A percentile compares a stretch with the other conserved stretches of the same genome.
These are phyloP conservation scores for Odontesthes bonariensis DNA, from an alignment of 2,113 vertebrate species.

Conservation along the genomic window DNA sequence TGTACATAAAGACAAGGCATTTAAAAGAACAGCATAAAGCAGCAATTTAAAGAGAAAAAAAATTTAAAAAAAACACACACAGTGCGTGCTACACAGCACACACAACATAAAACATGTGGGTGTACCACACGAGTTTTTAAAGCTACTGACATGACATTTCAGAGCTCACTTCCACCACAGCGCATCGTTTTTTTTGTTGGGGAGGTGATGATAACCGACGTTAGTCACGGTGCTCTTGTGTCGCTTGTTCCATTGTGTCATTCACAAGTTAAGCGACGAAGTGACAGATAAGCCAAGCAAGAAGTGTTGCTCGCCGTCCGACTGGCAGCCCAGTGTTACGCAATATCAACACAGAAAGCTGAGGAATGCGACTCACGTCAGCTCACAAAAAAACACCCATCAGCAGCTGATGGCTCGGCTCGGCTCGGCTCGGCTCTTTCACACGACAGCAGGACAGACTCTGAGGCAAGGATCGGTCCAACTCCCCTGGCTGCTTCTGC, in stretches of 20 bases:
- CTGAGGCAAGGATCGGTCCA: constrained; percentile 11
- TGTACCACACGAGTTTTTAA: not conserved
- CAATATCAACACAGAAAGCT: constrained; percentile 80
- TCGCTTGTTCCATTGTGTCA: constrained; percentile 38
- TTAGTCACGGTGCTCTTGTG: not conserved
- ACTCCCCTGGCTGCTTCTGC: not conserved
- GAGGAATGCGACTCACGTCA: constrained; percentile 79
- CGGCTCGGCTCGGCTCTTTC: constrained; percentile 22
- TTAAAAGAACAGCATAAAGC: too few relatives aligned
- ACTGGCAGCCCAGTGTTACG: constrained; percentile 69
- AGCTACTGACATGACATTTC: not conserved
- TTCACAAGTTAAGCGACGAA: constrained; percentile 37
- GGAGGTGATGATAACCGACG: too few relatives aligned
- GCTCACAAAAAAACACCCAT: constrained; percentile 42
- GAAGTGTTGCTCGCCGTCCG: constrained; percentile 41
- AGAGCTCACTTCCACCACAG: constrained; percentile 2
- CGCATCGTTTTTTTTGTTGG: not conserved
- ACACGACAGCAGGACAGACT: not conserved
- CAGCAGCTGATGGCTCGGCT: constrained; percentile 32
- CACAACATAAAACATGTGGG: constrained; percentile 7
- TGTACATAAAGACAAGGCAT: too few relatives aligned
- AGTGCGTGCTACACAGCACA: constrained; percentile 5
- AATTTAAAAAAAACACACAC: too few relatives aligned
- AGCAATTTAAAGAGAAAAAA: too few relatives aligned
- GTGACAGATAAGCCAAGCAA: constrained; percentile 49